These are phyloP conservation scores for Phoxinus phoxinus DNA, from an alignment of 2,113 vertebrate species.

Conservation along the genomic window DNA sequence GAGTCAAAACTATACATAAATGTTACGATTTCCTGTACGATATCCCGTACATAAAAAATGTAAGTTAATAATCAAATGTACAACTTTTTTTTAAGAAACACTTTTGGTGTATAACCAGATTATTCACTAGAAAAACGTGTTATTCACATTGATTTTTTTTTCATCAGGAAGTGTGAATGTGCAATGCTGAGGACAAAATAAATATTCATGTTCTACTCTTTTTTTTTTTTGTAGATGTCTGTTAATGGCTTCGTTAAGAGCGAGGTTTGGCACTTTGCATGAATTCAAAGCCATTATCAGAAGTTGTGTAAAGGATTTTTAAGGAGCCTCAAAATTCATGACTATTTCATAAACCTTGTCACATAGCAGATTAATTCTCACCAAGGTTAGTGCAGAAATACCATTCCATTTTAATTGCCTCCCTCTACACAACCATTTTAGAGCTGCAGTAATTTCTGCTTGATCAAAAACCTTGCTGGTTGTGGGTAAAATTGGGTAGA, in stretches of 20 bases:
- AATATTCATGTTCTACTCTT: background rate
- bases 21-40: background rate
- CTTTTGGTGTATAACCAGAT: background rate
- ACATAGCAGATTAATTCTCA: slow-evolving; percentile 37
- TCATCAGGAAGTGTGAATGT: slow-evolving; percentile 20
- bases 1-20: background rate
- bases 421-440: slow-evolving; percentile 34
- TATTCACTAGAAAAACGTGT: background rate
- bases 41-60: background rate
- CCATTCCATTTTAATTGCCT: slow-evolving; percentile 47
- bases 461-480: background rate
- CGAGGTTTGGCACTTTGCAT: background rate
- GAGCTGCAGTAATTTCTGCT: slow-evolving; percentile 21
- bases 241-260: background rate
- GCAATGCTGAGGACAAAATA: background rate
- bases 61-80: background rate
- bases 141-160: slow-evolving; percentile 5
- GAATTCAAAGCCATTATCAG: background rate
- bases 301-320: slow-evolving; percentile 4
- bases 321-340: background rate
- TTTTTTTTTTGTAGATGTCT: background rate
- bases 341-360: slow-evolving; percentile 13
- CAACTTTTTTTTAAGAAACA: background rate
- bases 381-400: slow-evolving; percentile 27
- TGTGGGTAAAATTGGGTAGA: background rate